Evolutionary conservation across 2,888 invertebrate species (phyloP), one percentile per base, ranked within the genome.

Genomic region (Lasioglossum morio): DNA sequence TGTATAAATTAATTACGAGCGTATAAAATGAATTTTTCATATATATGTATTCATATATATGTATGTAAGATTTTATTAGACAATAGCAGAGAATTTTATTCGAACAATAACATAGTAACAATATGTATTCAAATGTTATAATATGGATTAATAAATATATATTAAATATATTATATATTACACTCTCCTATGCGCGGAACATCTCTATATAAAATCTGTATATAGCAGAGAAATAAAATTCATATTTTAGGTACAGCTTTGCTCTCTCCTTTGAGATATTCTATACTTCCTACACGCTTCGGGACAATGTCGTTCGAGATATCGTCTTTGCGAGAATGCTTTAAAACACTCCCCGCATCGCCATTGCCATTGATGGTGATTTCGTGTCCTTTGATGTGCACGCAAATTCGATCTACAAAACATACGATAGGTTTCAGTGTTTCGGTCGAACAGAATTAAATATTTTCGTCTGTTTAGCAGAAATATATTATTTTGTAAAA

Each of bases 361-460:
- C 96, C 97, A 97, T 90, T 96, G 95, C 97, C 97, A 97, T 78
- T 96, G 94, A 94, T 97, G 97, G 94, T 97, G 97, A 10, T 96
- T 96, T 89, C 97, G 96, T 14, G 97, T 97, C 86, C 97, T 96
- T 93, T 97, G 97, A 95, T 97, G 97, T 0, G 97, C 97, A 76
- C 97, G 96, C 66, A 97, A 95, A 94, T 97, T 97, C 0, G 97
- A 97, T 74, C 97, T 97, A 88, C 1, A 84, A 88, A 70, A 74
- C 53, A 48, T 48, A 40, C 70, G 16, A 46, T 30, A 12, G 2
- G 2, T 4, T 27, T 16, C 4, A 43, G 37, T 37, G 1, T 4
- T 27, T 14, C 2, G 23, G 37, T 37, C 0, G 10, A 69, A 4
- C 14, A 60, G 34, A 78, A 70, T 70, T 10, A 23, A n/a, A 70